Percentiles rank a stretch among this genome's conserved stretches.
phyloP scores from a whole-genome alignment of 2,113 vertebrate species.

The Grallaria varia region DNA sequence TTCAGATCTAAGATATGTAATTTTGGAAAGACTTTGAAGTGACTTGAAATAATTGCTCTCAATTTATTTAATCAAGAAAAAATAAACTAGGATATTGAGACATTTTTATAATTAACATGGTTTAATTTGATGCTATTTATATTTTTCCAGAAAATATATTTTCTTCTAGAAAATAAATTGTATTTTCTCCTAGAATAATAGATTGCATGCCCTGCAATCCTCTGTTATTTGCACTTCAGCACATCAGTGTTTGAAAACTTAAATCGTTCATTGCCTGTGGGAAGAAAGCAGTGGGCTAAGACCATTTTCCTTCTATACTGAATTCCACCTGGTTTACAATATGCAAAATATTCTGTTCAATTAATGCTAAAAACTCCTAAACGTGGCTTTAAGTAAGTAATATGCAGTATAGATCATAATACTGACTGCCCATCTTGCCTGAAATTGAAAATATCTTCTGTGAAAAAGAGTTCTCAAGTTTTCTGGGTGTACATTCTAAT shows the following conservation, averaged over 20 bases:
- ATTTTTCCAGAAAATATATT: neutral
- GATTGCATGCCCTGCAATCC: accelerated
- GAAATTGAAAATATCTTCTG: neutral
- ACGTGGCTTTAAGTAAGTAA: neutral
- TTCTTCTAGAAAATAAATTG: neutral
- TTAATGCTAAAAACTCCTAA: neutral
- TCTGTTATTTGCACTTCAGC: neutral
- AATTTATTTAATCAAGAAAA: neutral
- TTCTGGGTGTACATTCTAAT: neutral
- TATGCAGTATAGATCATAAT: neutral
- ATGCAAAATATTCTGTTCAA: neutral
- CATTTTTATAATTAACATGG: neutral
- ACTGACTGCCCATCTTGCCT: neutral
- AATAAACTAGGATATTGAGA: neutral
- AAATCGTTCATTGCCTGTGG: neutral
- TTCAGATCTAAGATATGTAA: neutral
- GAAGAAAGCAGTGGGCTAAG: neutral
- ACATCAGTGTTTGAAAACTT: neutral
- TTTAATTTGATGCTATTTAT: neutral
- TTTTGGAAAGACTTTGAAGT: neutral
- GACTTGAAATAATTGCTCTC: neutral
- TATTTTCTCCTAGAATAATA: neutral
- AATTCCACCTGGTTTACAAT: neutral
- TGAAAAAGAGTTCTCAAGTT: neutral
- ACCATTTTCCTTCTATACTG: neutral